Evolutionary conservation across 1,140 invertebrate genomes (phyloP).

Genomic region (Listronotus bonariensis): DNA sequence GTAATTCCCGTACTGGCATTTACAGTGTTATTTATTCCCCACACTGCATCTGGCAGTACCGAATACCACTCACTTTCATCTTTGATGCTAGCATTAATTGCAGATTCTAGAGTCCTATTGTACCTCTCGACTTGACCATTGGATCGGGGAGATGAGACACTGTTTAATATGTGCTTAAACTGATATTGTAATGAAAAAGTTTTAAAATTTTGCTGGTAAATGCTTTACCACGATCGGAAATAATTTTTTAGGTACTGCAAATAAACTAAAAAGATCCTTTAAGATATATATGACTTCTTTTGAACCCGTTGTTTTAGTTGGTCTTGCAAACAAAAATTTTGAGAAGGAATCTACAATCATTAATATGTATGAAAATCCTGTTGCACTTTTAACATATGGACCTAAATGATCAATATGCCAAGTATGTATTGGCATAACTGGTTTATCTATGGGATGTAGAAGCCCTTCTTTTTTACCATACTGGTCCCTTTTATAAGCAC

Average conservation of each 20-base stretch:
- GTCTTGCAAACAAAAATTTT: too few species aligned
- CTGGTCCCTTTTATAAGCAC: conserved; percentile 8
- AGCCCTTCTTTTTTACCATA: conserved; percentile 14
- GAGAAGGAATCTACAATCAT: too few species aligned
- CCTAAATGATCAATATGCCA: too few species aligned
- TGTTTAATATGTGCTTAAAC: conserved; percentile 10
- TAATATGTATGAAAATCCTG: too few species aligned
- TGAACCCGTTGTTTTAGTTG: background rate
- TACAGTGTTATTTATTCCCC: conserved; percentile 11
- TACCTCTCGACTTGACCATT: conserved; percentile 13
- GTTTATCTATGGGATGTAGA: too few species aligned
- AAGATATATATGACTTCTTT: background rate
- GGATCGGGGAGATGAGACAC: background rate
- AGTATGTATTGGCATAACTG: too few species aligned
- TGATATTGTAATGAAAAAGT: background rate
- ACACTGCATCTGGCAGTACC: conserved; percentile 9
- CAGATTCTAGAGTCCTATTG: background rate
- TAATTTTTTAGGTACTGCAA: conserved; percentile 1
- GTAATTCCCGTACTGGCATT: conserved; percentile 6
- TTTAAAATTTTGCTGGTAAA: conserved; percentile 1
- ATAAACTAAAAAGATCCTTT: conserved; percentile 3
- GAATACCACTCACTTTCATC: conserved; percentile 11
- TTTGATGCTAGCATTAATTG: conserved; percentile 3
- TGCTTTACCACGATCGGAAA: conserved; percentile 1
- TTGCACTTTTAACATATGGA: too few species aligned